Evolutionary conservation across 53 echinoderm and acorn worm species (phyloP), one percentile per base, ranked within the genome.

Genomic region (Mesocentrotus franciscanus): DNA sequence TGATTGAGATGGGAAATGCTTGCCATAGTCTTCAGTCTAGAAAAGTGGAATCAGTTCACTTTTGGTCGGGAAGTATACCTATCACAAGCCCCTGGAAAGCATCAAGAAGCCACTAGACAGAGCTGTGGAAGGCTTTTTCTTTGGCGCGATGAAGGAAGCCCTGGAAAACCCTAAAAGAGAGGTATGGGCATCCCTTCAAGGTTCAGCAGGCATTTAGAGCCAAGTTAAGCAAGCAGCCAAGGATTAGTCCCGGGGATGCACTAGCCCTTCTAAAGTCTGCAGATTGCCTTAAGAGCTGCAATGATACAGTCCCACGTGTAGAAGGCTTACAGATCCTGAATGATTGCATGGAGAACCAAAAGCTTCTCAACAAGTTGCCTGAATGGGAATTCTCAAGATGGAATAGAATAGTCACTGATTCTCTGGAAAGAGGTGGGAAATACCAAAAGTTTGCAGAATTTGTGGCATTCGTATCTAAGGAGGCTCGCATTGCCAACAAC

Each of bases 1-100:
- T 93, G 60, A 95, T 94, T 68, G n/a, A n/a, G n/a, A 96, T n/a
- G 95, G 85, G 97, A 96, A 78, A 97, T 97, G 96, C 96, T 97
- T 6, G 97, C 95, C 62, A 95, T 97, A 34, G 83, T 95, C 14
- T 96, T 95, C 64, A 95, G 83, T 14, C 91, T 97, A 56, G 95
- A 96, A 56, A 96, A 96, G 64, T 96, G 96, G 92, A 85, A 97
- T 35, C 97, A 96, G 57, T 96, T 96, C 96, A 97, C 97, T 34
- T 96, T 92, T 95, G 97, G 95, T 2, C 71, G 95, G 36, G 90
- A 96, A 64, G 96, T 92, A 92, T 79, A 85, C 95, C 60, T 78
- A 96, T 78, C 96, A 96, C 92, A 97, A 96, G 32, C 95, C 97
- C 12, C 84, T 95, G 24, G 97, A 96, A 72, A 72, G 36, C 55